These are phyloP conservation scores for Heloderma charlesbogerti DNA, from an alignment of 2,113 vertebrate species.

Conservation along the genomic window DNA sequence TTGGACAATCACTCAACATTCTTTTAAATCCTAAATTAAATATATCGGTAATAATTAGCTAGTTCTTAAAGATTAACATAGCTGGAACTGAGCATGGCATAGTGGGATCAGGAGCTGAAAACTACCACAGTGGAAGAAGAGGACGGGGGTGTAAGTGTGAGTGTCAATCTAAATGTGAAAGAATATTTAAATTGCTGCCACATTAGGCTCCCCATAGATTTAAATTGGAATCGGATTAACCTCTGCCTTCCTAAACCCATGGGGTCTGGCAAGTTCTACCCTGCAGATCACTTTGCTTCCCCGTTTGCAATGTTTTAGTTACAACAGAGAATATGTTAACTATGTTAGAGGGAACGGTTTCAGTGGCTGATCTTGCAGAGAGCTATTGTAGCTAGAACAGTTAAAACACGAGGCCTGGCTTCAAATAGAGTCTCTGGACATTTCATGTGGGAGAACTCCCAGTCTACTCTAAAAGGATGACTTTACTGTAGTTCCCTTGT, in stretches of 20 bases:
- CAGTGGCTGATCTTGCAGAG: constrained; percentile 59
- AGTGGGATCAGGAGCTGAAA: constrained; percentile 25
- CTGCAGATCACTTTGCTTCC: constrained; percentile 63
- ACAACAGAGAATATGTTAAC: constrained; percentile 50
- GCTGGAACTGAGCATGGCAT: constrained; percentile 46
- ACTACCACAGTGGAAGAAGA: constrained; percentile 24
- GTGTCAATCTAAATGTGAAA: constrained; percentile 17
- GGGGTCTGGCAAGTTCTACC: constrained; percentile 56
- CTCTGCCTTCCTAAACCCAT: constrained; percentile 58
- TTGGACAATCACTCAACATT: constrained; percentile 43
- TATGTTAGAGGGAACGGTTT: constrained; percentile 51
- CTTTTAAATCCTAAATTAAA: constrained; percentile 45
- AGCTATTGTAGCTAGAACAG: constrained; percentile 38
- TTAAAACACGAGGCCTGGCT: constrained; percentile 35
- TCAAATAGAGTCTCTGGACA: constrained; percentile 24
- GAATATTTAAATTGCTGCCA: constrained; percentile 65
- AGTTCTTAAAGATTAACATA: constrained; percentile 27
- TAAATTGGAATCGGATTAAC: constrained; percentile 64
- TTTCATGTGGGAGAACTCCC: neutral
- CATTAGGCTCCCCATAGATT: constrained; percentile 48
- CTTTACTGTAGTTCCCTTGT: no score
- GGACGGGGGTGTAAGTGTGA: neutral
- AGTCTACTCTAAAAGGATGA: neutral
- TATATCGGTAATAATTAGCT: constrained; percentile 56
- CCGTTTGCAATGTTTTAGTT: constrained; percentile 64